Percentiles rank a stretch among this genome's conserved stretches.
Conservation (phyloP, 2,113 vertebrate genomes). For the Larimichthys crocea region DNA sequence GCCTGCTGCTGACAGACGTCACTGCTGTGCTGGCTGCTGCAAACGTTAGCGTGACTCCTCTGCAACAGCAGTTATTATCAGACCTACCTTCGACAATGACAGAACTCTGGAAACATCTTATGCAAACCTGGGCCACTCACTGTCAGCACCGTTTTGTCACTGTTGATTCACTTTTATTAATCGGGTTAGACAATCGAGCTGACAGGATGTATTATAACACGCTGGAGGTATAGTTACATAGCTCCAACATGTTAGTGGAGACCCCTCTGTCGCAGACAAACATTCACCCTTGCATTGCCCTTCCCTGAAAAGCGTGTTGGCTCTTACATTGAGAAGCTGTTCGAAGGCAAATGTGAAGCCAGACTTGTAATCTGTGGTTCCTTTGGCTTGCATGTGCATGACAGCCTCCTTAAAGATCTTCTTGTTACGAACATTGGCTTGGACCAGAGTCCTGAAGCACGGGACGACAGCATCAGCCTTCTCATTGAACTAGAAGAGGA, state of each 20-base stretch:
- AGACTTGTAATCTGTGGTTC: slow-evolving; percentile 98
- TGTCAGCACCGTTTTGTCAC: slow-evolving; percentile 55
- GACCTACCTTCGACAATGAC: slow-evolving; percentile 40
- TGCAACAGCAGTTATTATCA: slow-evolving; percentile 47
- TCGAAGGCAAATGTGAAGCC: slow-evolving; percentile 98
- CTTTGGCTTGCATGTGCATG: slow-evolving; percentile 95
- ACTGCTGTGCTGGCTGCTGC: slow-evolving; percentile 46
- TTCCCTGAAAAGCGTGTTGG: slow-evolving; percentile 15
- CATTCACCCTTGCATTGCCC: neutral
- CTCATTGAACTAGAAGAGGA: slow-evolving; percentile 91
- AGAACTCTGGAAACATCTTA: slow-evolving; percentile 52
- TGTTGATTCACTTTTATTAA: slow-evolving; percentile 40
- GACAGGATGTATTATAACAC: slow-evolving; percentile 22
- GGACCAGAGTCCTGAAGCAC: slow-evolving; percentile 96
- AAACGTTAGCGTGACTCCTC: slow-evolving; percentile 31
- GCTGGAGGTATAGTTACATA: neutral
- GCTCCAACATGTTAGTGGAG: neutral
- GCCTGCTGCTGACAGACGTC: slow-evolving; percentile 56
- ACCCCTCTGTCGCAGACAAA: slow-evolving; percentile 16
- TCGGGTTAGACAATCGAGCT: slow-evolving; percentile 40
- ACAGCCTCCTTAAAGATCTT: slow-evolving; percentile 98
- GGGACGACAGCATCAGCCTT: slow-evolving; percentile 94
- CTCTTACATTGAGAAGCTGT: slow-evolving; percentile 97
- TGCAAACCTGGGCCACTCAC: slow-evolving; percentile 32
- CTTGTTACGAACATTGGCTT: slow-evolving; percentile 97